phyloP scores from a whole-genome alignment of 2,888 invertebrate species.

The Lysandra coridon region DNA sequence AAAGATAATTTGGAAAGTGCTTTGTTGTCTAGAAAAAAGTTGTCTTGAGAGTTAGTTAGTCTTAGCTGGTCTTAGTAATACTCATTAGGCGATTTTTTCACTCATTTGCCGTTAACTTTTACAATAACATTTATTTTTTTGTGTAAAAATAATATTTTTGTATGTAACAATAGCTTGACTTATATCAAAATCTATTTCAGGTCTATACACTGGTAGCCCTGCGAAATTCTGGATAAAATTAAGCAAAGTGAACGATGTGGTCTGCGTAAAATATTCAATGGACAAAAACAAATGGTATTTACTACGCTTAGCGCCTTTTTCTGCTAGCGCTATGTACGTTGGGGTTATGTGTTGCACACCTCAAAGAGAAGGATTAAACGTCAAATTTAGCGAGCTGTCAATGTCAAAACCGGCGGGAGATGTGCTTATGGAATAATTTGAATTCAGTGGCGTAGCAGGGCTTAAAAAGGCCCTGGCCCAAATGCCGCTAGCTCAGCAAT shows the following conservation, averaged over 20 bases:
- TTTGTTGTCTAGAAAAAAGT: too few species aligned
- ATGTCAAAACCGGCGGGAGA: slow-evolving; percentile 54
- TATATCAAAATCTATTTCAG: slow-evolving; percentile 47
- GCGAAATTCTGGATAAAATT: slow-evolving; percentile 62
- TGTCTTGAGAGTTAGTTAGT: too few species aligned
- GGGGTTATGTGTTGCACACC: slow-evolving; percentile 66
- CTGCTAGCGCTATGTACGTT: slow-evolving; percentile 49
- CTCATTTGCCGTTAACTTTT: too few species aligned
- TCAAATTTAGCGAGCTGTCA: slow-evolving; percentile 53
- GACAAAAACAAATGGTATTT: slow-evolving; percentile 57
- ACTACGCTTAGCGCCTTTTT: slow-evolving; percentile 57
- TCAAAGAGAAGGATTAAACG: slow-evolving; percentile 53
- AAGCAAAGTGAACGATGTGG: slow-evolving; percentile 51
- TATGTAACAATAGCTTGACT: too few species aligned
- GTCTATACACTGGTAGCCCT: slow-evolving; percentile 59
- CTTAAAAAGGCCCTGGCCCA: too few species aligned
- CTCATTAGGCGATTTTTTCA: too few species aligned
- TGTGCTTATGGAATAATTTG: slow-evolving; percentile 57
- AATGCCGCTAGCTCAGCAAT: too few species aligned
- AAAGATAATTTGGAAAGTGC: too few species aligned
- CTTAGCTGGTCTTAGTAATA: too few species aligned
- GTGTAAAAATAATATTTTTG: too few species aligned
- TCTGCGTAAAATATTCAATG: slow-evolving; percentile 63
- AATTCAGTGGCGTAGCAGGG: too few species aligned
- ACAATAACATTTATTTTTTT: too few species aligned